Base-by-base conservation (phyloP, 1,140 invertebrate genomes). In the Portunus trituberculatus region DNA sequence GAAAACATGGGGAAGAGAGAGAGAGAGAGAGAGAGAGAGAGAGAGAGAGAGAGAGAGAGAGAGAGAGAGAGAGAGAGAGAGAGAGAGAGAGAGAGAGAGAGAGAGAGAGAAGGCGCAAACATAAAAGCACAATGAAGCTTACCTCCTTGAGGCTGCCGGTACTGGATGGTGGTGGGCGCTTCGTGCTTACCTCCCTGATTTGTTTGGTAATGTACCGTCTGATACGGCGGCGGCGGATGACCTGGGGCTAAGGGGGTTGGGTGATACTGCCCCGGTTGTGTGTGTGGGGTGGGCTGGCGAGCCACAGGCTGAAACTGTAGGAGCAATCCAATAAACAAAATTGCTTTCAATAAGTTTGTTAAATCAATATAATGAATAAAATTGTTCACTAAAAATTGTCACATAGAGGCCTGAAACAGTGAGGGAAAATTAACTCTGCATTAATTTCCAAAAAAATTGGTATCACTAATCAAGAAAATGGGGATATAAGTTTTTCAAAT, bases 181-280 rank as follows among this genome's bases (percentile, higher is more conserved):
- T 95, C 94, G 83, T 95, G 94, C 94, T 95, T 95, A 76, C 94
- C 94, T 95, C 91, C 94, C 83, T 59, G 90, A 82, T 29, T 28
- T 45, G 86, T 46, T 59, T 94, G 93, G 93, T 92, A 95, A 31
- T 92, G 94, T 86, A 95, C 20, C 16, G 91, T 3, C 84, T 92
- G 94, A 91, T 46, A 95, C 48, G 45, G 94, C 29, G 67, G 29
- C 86, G 86, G 91, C 28, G 94, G 94, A 48, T 95, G 94, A 87
- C 91, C 82, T 59, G 92, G 94, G 28, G 90, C 20, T 86, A 95
- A 93, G 25, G 28, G 94, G 52, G 82, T 12, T 3, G 91, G 82
- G n/a, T 95, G 94, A 39, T 59, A 95, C 83, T 95, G 94, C 86
- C 94, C 94, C 67, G 94, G 91, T 48, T 87, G 94, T n/a, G 93